Evolutionary conservation across 2,113 vertebrate species (phyloP), one percentile per base, ranked within the genome.

Genomic region (Ondatra zibethicus): DNA sequence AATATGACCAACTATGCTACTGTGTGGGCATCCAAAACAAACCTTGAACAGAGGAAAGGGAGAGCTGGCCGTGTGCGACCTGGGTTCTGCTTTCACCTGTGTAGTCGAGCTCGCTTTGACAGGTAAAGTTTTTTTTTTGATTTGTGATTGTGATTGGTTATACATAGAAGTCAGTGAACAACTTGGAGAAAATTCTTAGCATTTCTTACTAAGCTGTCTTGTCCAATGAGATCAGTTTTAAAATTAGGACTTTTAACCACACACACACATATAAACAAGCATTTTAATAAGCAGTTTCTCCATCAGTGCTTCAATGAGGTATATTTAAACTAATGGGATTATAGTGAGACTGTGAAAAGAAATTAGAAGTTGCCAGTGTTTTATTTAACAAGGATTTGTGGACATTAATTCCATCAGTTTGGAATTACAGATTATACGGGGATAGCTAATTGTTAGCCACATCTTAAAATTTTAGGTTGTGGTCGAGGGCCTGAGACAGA

Each of bases 1-100:
- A 99, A 99, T 91, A 99, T 99, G 99, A 99, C 99, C 77, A 99
- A 99, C 98, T 99, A 99, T 47, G 99, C 99, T 94, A 99, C 99
- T 0, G 99, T 99, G 2, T 99, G 99, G 99, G 99, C 99, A 33
- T 99, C 99, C 1, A 99, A 99, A 98, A 99, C 99, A 80, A 99
- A 99, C 96, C 98, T 99, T 96, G 99, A 99, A 97, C 99, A 99
- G 98, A 99, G 99, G 94, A 99, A 99, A 52, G 99, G 99, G 0
- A 98, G 99, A 80, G 99, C 99, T 0, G 99, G 99, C 7, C 98
- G 99, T 0, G 99, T 99, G 0, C 98, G 99, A 0, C 98, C 99
- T 9, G 99, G 99, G 0, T 99, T 99, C 98, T 99, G 99, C 96
- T 99, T 99, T 98, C 99, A 99, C 92, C 98, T 99, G 75, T 99